A percentile compares a stretch with the other conserved stretches of the same genome.
phyloP scores from a whole-genome alignment of 2,888 invertebrate genomes.

The Himalopsyche anomala region DNA sequence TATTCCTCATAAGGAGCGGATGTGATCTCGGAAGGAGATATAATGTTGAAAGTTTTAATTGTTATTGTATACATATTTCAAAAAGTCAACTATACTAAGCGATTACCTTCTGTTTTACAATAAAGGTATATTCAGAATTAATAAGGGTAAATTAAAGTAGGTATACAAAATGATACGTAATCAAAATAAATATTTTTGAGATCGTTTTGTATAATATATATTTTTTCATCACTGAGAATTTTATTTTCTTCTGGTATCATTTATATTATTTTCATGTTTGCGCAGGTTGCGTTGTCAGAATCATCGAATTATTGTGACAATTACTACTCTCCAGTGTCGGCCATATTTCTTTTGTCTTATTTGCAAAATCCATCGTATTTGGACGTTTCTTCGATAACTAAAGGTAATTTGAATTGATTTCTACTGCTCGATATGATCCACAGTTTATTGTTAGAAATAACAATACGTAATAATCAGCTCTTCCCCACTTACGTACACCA shows the following conservation, averaged over 20 bases:
- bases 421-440: not conserved
- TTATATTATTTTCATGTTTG: not conserved
- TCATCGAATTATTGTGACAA: constrained; percentile 28
- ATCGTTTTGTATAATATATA: no score
- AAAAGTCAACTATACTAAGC: no score
- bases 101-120: no score
- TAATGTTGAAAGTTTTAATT: no score
- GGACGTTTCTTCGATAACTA: constrained; percentile 14
- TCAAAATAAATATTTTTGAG: no score
- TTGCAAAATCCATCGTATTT: constrained; percentile 4
- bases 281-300: constrained; percentile 18
- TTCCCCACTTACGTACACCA: not conserved
- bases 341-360: constrained; percentile 26
- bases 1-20: no score
- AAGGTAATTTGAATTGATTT: constrained; percentile 6
- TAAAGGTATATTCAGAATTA: no score
- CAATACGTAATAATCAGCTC: not conserved
- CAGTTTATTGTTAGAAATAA: not conserved
- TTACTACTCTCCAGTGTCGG: not conserved
- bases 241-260: not conserved
- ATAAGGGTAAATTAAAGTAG: no score
- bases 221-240: no score
- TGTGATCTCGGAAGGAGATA: no score
- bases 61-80: no score
- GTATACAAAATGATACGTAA: no score